Percentiles rank a stretch among this genome's conserved stretches.
Evolutionary conservation across 2,113 vertebrate genomes (phyloP).

Genomic region (Meriones unguiculatus): DNA sequence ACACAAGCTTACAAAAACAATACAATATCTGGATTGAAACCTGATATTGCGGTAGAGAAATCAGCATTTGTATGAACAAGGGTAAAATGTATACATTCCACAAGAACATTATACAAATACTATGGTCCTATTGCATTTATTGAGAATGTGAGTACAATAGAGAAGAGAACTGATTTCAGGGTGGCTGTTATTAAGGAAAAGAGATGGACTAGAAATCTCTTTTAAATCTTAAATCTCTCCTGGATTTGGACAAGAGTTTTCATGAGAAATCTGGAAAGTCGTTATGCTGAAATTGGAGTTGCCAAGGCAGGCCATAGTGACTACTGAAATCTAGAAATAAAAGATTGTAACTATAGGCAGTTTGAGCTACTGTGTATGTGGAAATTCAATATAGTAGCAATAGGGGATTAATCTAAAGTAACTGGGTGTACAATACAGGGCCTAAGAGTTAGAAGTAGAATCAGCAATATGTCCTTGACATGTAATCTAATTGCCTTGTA

Average conservation of each 20-base stretch:
- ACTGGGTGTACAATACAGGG: neutral
- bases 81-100: too few species aligned
- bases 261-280: neutral
- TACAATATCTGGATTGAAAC: too few species aligned
- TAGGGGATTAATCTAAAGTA: neutral
- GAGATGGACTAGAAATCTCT: neutral
- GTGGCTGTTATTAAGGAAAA: neutral
- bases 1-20: too few species aligned
- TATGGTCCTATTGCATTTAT: neutral
- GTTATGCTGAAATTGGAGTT: neutral
- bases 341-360: neutral
- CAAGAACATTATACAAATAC: neutral
- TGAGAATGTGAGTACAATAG: neutral
- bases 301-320: neutral
- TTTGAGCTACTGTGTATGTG: neutral
- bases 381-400: neutral
- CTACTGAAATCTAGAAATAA: neutral
- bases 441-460: neutral
- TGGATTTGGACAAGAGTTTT: neutral
- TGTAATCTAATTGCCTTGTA: neutral
- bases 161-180: neutral
- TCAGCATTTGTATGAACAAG: too few species aligned
- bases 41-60: too few species aligned
- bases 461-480: neutral
- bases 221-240: neutral